phyloP scores from a whole-genome alignment of 1,140 invertebrate species.

The Anthonomus grandis region DNA sequence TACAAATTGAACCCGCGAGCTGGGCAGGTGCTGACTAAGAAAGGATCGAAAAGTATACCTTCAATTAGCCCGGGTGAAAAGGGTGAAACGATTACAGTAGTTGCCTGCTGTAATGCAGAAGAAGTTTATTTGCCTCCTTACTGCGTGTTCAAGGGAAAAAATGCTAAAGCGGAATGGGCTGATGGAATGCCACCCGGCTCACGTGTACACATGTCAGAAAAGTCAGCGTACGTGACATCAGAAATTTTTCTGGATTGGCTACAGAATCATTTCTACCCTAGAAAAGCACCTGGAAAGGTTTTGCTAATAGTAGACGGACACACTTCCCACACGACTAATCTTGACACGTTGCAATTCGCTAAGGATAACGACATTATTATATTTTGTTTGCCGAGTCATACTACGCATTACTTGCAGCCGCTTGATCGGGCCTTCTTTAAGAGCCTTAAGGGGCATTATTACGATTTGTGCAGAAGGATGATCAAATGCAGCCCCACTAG shows the following conservation, averaged over 20 bases:
- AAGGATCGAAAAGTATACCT: constrained; percentile 38
- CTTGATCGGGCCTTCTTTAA: constrained; percentile 39
- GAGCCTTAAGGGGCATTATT: constrained; percentile 35
- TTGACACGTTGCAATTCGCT: constrained; percentile 34
- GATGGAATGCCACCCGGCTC: constrained; percentile 42
- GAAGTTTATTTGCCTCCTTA: constrained; percentile 27
- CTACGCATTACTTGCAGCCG: constrained; percentile 39
- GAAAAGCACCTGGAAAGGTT: constrained; percentile 43
- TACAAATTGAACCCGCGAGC: constrained; percentile 37
- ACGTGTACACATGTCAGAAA: constrained; percentile 42
- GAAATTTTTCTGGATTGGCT: constrained; percentile 46
- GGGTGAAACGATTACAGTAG: constrained; percentile 35
- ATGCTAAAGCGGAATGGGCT: constrained; percentile 43
- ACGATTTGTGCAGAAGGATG: constrained; percentile 10
- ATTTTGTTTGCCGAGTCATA: constrained; percentile 39
- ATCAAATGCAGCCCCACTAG: constrained; percentile 18
- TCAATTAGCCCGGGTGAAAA: constrained; percentile 27
- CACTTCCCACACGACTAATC: constrained; percentile 40
- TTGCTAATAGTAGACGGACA: constrained; percentile 49
- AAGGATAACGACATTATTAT: constrained; percentile 35
- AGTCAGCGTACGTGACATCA: constrained; percentile 45
- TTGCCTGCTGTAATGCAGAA: constrained; percentile 32
- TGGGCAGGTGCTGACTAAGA: constrained; percentile 40
- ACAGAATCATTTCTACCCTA: constrained; percentile 41
- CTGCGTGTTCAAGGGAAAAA: constrained; percentile 43